A percentile compares a stretch with the other conserved stretches of the same genome.
Evolutionary conservation across 2,888 invertebrate genomes (phyloP).

Genomic region (Drosophila parthenogenetica): DNA sequence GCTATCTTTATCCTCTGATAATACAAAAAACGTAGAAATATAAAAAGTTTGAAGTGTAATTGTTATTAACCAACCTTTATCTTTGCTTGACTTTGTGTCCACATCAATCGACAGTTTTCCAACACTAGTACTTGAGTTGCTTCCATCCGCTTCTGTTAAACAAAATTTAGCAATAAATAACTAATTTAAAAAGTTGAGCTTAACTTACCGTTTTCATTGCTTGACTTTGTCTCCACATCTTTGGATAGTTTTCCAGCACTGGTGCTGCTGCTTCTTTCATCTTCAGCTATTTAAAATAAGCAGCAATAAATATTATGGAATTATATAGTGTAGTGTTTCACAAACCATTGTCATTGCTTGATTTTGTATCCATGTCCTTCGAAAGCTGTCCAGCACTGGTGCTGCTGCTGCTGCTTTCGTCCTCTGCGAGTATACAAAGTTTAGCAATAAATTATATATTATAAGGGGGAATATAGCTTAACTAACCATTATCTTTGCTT

Average conservation of each 20-base stretch:
- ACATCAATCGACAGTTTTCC: slow-evolving; percentile 11
- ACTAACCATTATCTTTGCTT: slow-evolving; percentile 1
- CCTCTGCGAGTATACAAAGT: slow-evolving; percentile 58
- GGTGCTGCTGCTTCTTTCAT: slow-evolving; percentile 61
- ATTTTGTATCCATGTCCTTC: background rate
- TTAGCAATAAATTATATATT: background rate
- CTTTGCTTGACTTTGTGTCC: background rate
- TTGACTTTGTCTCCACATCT: background rate
- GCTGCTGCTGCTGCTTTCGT: slow-evolving; percentile 61
- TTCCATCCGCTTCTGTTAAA: slow-evolving; percentile 73
- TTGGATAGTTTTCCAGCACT: slow-evolving; percentile 38
- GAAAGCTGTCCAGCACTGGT: slow-evolving; percentile 38
- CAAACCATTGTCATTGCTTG: slow-evolving; percentile 3
- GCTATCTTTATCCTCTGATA: slow-evolving; percentile 76
- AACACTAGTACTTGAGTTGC: slow-evolving; percentile 42
- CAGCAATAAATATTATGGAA: background rate
- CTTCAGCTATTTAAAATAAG: slow-evolving; percentile 59
- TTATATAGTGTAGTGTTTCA: background rate
- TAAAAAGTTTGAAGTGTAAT: background rate
- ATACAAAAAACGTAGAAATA: background rate
- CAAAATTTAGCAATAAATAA: background rate
- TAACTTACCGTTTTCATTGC: background rate
- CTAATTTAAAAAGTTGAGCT: background rate
- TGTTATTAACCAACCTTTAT: background rate
- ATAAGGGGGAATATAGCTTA: background rate